Evolutionary conservation across 2,113 vertebrate genomes (phyloP).

Genomic region (Ochotona princeps): DNA sequence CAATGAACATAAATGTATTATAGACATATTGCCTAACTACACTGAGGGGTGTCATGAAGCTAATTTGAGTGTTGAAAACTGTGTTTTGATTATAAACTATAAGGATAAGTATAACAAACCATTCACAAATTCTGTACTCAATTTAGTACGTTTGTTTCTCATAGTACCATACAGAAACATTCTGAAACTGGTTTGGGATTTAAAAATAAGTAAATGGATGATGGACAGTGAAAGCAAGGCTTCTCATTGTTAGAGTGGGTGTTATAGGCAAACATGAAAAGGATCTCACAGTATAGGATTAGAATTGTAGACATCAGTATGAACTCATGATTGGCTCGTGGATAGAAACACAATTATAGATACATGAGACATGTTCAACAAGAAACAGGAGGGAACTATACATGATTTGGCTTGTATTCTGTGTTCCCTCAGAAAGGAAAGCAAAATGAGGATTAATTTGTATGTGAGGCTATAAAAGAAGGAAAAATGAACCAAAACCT

Average conservation of each 20-base stretch:
- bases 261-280: slow-evolving; percentile 3
- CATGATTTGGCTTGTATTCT: not conserved
- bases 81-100: slow-evolving; percentile 36
- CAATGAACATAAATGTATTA: slow-evolving; percentile 18
- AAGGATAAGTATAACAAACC: slow-evolving; percentile 21
- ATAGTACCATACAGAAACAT: not conserved
- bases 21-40: not conserved
- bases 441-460: not conserved
- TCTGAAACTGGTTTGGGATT: not conserved
- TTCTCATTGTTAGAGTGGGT: slow-evolving; percentile 29
- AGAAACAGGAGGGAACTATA: slow-evolving; percentile 18
- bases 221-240: not conserved
- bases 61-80: slow-evolving; percentile 50
- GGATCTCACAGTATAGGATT: not conserved
- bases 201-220: slow-evolving; percentile 50
- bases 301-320: not conserved
- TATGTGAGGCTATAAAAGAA: not conserved
- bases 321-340: not conserved
- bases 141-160: not conserved
- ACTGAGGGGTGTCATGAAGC: not conserved
- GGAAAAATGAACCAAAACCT: slow-evolving; percentile 37
- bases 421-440: slow-evolving; percentile 42
- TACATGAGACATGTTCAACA: slow-evolving; percentile 28
- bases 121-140: not conserved
- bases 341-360: not conserved